Evolutionary conservation across 2,888 invertebrate species (phyloP), one percentile per base, ranked within the genome.

Genomic region (Cepaea hortensis): DNA sequence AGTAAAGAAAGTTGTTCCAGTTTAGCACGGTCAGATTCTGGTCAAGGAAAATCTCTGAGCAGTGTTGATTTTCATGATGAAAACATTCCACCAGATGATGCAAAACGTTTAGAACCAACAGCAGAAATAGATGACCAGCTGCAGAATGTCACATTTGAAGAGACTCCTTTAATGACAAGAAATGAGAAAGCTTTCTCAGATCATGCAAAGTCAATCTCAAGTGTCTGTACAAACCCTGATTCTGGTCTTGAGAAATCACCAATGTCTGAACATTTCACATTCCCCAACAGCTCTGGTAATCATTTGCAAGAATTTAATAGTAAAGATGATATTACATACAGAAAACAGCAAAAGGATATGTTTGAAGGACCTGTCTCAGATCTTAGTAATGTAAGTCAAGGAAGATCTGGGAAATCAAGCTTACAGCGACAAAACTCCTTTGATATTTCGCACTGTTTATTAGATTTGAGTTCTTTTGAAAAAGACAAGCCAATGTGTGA

Each of bases 51-150:
- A 9, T 72, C 72, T 23, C 5, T 72, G 23, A 72, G 72, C n/a
- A 72, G n/a, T 72, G n/a, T n/a, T 72, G 72, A 72, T n/a, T n/a
- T n/a, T 72, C 9, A 72, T 72, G n/a, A 23, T 7, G 72, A 72
- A n/a, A 23, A n/a, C 23, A 72, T 7, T 23, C 23, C 3, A n/a
- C 23, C 72, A 72, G n/a, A 72, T 23, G 9, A 23, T 7, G 9
- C n/a, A 72, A 23, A 72, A 20, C 20, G 3, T n/a, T 23, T 72
- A 72, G 23, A n/a, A 3, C n/a, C 23, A 72, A 23, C 23, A 3
- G 18, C n/a, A n/a, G 72, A 72, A 72, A 72, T 5, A n/a, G 72
- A 5, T 4, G 72, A n/a, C 23, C 20, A n/a, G 7, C 3, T n/a
- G 3, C 3, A 72, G n/a, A 72, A 9, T n/a, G 72, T 23, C 72